Evolutionary conservation across 2,113 vertebrate species (phyloP).

Genomic region (Petrocephalus zakoni): DNA sequence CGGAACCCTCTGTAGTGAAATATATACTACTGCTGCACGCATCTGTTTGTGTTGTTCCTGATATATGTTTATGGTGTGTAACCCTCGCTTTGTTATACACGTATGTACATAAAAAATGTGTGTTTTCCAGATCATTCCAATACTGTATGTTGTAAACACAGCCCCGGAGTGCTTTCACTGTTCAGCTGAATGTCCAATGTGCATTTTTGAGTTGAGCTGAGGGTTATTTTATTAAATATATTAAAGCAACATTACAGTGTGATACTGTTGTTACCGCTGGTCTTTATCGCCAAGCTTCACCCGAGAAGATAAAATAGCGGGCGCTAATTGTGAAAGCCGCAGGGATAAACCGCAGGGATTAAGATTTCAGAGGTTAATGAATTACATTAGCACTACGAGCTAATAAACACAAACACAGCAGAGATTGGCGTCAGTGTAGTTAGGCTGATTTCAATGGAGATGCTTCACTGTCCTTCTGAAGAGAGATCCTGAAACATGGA

Average conservation of each 20-base stretch:
- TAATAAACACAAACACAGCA: not conserved
- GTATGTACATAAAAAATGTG: slow-evolving; percentile 35
- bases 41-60: not conserved
- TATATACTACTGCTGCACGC: slow-evolving; percentile 14
- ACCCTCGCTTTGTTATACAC: slow-evolving; percentile 12
- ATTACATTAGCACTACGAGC: not conserved
- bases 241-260: not conserved
- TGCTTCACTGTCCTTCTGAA: not conserved
- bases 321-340: not conserved
- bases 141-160: slow-evolving; percentile 4
- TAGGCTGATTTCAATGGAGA: not conserved
- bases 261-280: not conserved
- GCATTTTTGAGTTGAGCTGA: slow-evolving; percentile 2
- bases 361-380: slow-evolving; percentile 1
- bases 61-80: slow-evolving; percentile 5
- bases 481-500: not conserved
- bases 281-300: not conserved
- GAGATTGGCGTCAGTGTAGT: not conserved
- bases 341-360: not conserved
- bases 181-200: slow-evolving; percentile 1
- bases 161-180: not conserved
- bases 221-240: not conserved
- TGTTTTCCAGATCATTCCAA: slow-evolving; percentile 2
- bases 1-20: not conserved
- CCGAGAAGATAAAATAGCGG: not conserved